These are phyloP conservation scores for Herminia tarsipennalis DNA, from an alignment of 2,888 invertebrate species.

Conservation along the genomic window DNA sequence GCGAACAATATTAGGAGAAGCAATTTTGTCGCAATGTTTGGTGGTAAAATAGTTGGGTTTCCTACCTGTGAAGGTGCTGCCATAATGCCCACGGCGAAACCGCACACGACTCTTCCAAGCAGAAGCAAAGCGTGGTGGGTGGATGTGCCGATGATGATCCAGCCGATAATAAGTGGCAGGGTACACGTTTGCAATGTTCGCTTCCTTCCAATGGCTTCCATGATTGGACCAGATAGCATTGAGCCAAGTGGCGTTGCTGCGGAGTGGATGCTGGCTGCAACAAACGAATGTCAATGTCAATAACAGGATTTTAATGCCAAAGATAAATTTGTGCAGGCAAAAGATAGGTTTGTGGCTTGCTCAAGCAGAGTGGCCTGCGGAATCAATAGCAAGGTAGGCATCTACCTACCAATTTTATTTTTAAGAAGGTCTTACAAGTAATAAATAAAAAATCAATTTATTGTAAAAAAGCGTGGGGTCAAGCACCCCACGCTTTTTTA, in stretches of 20 bases:
- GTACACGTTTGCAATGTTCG: constrained; percentile 87
- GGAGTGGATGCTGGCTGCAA: constrained; percentile 91
- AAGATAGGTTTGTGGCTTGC: no score
- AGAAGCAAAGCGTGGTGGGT: constrained; percentile 85
- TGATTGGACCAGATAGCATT: constrained; percentile 89
- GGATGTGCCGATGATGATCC: constrained; percentile 87
- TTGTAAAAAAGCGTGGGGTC: no score
- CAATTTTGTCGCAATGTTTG: no score
- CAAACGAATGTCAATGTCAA: constrained; percentile 5
- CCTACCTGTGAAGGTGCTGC: constrained; percentile 92
- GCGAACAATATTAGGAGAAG: neutral
- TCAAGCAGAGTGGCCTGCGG: no score
- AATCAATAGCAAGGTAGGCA: no score
- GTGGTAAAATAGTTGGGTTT: no score
- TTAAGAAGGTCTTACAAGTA: no score
- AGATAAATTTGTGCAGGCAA: no score
- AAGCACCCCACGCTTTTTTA: no score
- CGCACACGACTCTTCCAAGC: constrained; percentile 88
- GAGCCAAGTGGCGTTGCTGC: constrained; percentile 91
- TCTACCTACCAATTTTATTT: no score
- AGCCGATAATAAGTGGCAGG: constrained; percentile 88
- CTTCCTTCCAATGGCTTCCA: constrained; percentile 89
- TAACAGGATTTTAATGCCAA: no score
- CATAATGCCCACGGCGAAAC: constrained; percentile 90
- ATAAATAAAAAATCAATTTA: no score